Evolutionary conservation across 2,888 invertebrate species (phyloP).

Genomic region (Piscicola geometra): DNA sequence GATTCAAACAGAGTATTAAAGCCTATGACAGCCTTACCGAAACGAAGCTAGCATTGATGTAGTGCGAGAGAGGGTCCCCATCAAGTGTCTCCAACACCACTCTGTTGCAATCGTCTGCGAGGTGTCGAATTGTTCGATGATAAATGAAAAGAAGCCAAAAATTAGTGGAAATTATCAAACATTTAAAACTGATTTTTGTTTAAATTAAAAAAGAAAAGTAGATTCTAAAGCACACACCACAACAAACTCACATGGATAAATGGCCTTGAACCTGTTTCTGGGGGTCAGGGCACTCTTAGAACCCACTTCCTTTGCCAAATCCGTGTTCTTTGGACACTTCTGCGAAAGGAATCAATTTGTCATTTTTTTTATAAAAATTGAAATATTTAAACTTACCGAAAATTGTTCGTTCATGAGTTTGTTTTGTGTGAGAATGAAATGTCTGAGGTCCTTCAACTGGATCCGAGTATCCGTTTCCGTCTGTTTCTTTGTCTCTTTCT

Average conservation of each 20-base stretch:
- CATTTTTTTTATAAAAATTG: neutral
- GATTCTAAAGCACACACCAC: too few species aligned
- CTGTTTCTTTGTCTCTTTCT: too few species aligned
- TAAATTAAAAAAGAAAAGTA: neutral
- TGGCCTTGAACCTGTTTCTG: conserved; percentile 37
- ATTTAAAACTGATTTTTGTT: neutral
- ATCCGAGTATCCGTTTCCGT: neutral
- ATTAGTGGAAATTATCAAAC: neutral
- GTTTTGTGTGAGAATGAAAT: neutral
- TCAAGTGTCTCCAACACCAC: conserved; percentile 48
- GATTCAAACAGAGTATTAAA: too few species aligned
- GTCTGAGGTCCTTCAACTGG: neutral
- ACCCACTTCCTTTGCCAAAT: conserved; percentile 14
- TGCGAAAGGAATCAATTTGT: neutral
- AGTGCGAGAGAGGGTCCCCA: conserved; percentile 50
- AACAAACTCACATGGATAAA: conserved; percentile 34
- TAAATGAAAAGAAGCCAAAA: neutral
- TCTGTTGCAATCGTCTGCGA: conserved; percentile 53
- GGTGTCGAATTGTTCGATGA: too few species aligned
- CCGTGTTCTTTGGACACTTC: neutral
- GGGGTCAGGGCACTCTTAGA: conserved; percentile 13
- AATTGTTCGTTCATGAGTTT: neutral
- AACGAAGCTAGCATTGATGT: conserved; percentile 55
- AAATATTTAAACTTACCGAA: neutral
- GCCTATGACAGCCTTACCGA: conserved; percentile 47